phyloP scores from a whole-genome alignment of 2,888 invertebrate genomes.

The Tetropium fuscum region DNA sequence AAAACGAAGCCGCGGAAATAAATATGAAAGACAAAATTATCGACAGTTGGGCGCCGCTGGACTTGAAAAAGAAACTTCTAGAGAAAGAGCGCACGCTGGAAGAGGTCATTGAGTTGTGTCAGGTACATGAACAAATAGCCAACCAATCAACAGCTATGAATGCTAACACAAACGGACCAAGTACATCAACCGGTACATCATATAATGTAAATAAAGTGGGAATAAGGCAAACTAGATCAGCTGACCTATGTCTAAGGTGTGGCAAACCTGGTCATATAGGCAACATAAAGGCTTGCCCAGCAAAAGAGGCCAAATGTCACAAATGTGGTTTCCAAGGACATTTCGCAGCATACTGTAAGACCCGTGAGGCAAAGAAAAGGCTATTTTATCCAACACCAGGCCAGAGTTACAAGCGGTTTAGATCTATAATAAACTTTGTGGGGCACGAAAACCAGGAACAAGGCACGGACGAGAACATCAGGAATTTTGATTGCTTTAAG shows the following conservation, averaged over 20 bases:
- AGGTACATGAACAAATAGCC: conserved; percentile 42
- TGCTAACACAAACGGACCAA: not conserved
- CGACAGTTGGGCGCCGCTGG: conserved; percentile 12
- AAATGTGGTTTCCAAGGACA: conserved; percentile 36
- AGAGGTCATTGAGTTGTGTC: conserved; percentile 46
- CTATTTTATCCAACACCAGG: not conserved
- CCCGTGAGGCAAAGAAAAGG: conserved; percentile 8
- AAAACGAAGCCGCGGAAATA: conserved; percentile 32
- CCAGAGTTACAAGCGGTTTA: not conserved
- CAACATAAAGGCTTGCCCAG: conserved; percentile 25
- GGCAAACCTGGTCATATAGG: conserved; percentile 14
- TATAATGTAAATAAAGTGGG: not conserved
- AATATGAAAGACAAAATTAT: not conserved
- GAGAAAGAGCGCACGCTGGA: conserved; percentile 42
- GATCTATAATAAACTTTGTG: not conserved
- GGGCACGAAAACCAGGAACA: not conserved
- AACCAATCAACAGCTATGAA: conserved; percentile 37
- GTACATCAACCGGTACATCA: not conserved
- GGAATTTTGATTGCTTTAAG: conserved; percentile 24
- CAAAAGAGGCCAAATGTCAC: conserved; percentile 30
- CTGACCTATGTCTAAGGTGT: conserved; percentile 24
- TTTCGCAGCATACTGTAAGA: conserved; percentile 30
- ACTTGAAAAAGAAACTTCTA: conserved; percentile 47
- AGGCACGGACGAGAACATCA: not conserved
- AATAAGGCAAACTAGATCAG: not conserved